phyloP scores from a whole-genome alignment of 2,888 invertebrate genomes.

The Philhelius pedissequus region DNA sequence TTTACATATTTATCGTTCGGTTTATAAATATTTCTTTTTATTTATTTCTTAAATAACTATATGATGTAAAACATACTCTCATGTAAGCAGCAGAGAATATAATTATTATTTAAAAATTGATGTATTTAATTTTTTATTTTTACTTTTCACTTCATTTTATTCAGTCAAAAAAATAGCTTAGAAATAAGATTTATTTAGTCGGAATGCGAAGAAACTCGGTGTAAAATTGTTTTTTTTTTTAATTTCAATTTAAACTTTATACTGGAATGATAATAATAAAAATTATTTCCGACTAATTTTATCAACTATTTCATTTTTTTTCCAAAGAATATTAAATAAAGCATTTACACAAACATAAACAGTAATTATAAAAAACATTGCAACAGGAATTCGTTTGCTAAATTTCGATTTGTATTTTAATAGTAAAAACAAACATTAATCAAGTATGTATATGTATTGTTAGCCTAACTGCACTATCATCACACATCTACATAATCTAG shows the following conservation, averaged over 20 bases:
- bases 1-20: conserved; percentile 54
- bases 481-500: conserved; percentile 87
- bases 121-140: conserved; percentile 13
- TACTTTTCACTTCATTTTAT: background rate
- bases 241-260: conserved; percentile 6
- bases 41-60: conserved; percentile 31
- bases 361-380: conserved; percentile 27
- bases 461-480: conserved; percentile 70
- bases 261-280: conserved; percentile 50
- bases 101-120: conserved; percentile 30
- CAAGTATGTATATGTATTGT: conserved; percentile 19
- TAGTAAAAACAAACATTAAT: conserved; percentile 51
- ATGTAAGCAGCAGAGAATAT: conserved; percentile 28
- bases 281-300: background rate
- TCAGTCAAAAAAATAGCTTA: background rate
- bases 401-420: conserved; percentile 49
- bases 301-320: background rate
- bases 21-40: conserved; percentile 46
- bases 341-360: background rate
- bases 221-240: background rate
- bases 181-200: background rate
- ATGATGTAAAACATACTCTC: conserved; percentile 14
- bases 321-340: background rate
- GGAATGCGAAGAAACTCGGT: background rate
- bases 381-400: conserved; percentile 43